Conservation (phyloP, 2,797 vertebrate genomes). For the Sebastiscus albofasciatus region DNA sequence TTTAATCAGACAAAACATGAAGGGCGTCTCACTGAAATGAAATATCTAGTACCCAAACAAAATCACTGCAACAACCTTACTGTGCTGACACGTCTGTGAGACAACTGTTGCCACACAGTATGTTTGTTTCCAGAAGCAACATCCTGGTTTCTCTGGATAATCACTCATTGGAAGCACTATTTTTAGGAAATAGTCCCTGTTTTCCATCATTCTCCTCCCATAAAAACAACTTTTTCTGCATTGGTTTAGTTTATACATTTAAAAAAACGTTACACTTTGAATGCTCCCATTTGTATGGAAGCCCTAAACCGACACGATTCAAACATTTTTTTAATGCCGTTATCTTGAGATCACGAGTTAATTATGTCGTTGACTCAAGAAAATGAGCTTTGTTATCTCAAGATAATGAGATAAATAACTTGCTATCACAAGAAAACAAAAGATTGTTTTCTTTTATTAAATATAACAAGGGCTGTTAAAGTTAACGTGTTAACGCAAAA, state of each 20-base stretch:
- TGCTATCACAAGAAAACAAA: too few relatives aligned
- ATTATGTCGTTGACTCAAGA: too few relatives aligned
- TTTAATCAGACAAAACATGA: slow-evolving; percentile 46
- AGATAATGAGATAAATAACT: too few relatives aligned
- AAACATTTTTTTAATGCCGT: too few relatives aligned
- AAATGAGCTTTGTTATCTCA: accelerated
- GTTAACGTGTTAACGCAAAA: too few relatives aligned
- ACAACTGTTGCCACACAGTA: background rate
- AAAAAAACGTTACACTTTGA: too few relatives aligned
- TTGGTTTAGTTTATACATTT: background rate
- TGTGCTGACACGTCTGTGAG: background rate
- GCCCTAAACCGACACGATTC: too few relatives aligned
- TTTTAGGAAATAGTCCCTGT: background rate
- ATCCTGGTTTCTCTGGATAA: background rate
- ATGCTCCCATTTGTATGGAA: too few relatives aligned
- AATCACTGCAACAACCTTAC: background rate
- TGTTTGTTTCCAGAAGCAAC: background rate
- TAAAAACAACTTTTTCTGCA: background rate
- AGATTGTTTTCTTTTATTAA: too few relatives aligned
- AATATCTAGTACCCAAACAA: slow-evolving; percentile 6
- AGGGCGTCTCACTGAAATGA: slow-evolving; percentile 14
- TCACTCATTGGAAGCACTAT: background rate
- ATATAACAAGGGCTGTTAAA: too few relatives aligned
- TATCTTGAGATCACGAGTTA: too few relatives aligned
- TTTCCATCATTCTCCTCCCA: background rate